A percentile compares a stretch with the other conserved stretches of the same genome.
Evolutionary conservation across 1,140 invertebrate species (phyloP).

Genomic region (Semibalanus balanoides): DNA sequence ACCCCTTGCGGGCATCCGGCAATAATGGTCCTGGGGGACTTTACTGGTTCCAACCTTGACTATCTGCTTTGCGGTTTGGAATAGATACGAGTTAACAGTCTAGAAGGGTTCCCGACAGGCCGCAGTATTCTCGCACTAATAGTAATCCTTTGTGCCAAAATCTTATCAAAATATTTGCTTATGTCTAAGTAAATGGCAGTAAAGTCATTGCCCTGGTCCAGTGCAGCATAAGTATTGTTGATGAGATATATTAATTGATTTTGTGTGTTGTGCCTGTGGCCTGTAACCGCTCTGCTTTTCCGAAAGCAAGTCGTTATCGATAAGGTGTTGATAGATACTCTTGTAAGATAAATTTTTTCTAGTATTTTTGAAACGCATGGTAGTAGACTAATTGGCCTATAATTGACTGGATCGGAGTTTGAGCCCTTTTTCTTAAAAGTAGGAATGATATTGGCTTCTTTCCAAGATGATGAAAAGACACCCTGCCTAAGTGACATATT

Average conservation of each 20-base stretch:
- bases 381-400: not conserved
- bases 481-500: not conserved
- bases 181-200: conserved; percentile 3
- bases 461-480: not conserved
- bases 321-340: not conserved
- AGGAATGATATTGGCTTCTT: not conserved
- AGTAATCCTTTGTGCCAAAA: not conserved
- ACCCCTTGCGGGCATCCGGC: conserved; percentile 1
- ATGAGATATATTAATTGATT: not conserved
- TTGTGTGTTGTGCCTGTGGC: not conserved
- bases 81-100: not conserved
- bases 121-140: not conserved
- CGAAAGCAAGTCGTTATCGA: not conserved
- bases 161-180: conserved; percentile 3
- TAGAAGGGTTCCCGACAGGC: not conserved
- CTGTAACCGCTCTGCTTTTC: not conserved
- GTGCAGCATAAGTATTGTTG: conserved; percentile 4
- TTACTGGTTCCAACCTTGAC: not conserved
- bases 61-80: not conserved
- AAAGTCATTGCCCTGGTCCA: conserved; percentile 1
- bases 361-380: not conserved
- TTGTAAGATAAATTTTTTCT: not conserved
- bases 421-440: not conserved
- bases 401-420: not conserved
- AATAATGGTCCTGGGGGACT: not conserved